These are phyloP conservation scores for Puma concolor DNA, from an alignment of 2,113 vertebrate species.

Conservation along the genomic window DNA sequence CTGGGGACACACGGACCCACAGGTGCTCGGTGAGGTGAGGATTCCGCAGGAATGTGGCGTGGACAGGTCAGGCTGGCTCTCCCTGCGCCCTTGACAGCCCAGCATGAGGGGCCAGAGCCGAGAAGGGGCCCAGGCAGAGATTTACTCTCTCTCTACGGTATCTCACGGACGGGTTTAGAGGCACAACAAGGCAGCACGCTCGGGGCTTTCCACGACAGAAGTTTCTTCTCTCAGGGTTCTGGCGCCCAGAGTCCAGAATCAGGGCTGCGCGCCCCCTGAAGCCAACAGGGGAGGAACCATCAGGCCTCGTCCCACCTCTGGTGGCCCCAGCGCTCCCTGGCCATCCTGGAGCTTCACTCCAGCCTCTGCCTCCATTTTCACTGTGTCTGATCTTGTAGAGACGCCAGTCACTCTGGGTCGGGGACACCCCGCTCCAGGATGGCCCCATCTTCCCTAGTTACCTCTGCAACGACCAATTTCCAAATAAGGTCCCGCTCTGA, in stretches of 20 bases:
- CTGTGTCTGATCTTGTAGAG: neutral
- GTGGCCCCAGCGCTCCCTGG: neutral
- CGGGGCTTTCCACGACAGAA: neutral
- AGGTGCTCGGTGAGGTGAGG: neutral
- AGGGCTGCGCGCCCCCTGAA: neutral
- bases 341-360: neutral
- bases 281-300: neutral
- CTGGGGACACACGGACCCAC: fast-evolving
- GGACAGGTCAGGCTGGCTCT: no score
- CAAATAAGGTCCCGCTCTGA: neutral
- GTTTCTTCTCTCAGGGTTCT: neutral
- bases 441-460: neutral
- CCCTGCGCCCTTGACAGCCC: no score
- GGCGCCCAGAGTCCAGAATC: neutral
- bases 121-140: neutral
- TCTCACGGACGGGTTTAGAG: neutral
- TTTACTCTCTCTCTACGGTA: no score
- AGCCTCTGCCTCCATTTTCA: neutral
- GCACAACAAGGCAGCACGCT: fast-evolving
- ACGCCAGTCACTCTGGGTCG: neutral
- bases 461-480: neutral
- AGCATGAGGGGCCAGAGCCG: neutral
- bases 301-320: neutral
- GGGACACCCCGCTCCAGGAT: neutral
- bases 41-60: fast-evolving